Percentiles rank a stretch among this genome's conserved stretches.
These are phyloP conservation scores for Sericinus montela DNA, from an alignment of 2,888 invertebrate genomes.

Conservation along the genomic window DNA sequence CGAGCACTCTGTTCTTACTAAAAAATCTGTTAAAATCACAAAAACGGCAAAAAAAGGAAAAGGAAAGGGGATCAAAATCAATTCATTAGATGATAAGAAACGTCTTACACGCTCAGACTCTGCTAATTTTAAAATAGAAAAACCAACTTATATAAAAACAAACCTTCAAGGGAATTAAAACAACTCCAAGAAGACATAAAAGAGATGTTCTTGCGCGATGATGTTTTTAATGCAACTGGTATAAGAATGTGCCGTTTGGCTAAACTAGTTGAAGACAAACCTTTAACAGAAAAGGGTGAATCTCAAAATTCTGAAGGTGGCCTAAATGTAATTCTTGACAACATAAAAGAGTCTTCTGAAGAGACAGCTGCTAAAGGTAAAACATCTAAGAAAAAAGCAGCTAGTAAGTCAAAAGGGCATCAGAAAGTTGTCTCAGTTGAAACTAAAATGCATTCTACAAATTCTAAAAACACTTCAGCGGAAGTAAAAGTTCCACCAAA, in stretches of 20 bases:
- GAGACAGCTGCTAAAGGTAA: slow-evolving; percentile 27
- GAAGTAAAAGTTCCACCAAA: slow-evolving; percentile 23
- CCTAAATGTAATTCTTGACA: slow-evolving; percentile 50
- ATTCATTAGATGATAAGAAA: slow-evolving; percentile 23
- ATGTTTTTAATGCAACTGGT: slow-evolving; percentile 80
- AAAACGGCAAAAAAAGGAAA: slow-evolving; percentile 26
- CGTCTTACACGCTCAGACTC: slow-evolving; percentile 37
- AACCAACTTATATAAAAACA: slow-evolving; percentile 36
- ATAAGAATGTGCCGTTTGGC: slow-evolving; percentile 82
- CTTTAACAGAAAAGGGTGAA: slow-evolving; percentile 33
- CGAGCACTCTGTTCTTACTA: slow-evolving; percentile 16
- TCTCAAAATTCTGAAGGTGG: slow-evolving; percentile 23
- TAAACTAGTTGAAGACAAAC: slow-evolving; percentile 65
- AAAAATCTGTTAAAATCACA: slow-evolving; percentile 24
- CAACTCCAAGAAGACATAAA: slow-evolving; percentile 84
- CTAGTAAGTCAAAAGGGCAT: slow-evolving; percentile 34
- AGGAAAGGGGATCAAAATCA: slow-evolving; percentile 22
- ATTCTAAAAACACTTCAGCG: slow-evolving; percentile 16
- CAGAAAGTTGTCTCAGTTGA: slow-evolving; percentile 11
- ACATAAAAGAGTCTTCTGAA: slow-evolving; percentile 33
- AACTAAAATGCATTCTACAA: slow-evolving; percentile 22
- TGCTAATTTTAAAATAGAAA: slow-evolving; percentile 22
- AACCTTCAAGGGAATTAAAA: slow-evolving; percentile 74
- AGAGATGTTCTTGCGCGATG: slow-evolving; percentile 84
- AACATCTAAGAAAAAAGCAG: slow-evolving; percentile 39